phyloP scores from a whole-genome alignment of 2,888 invertebrate species.

The Calliopum simillimum region DNA sequence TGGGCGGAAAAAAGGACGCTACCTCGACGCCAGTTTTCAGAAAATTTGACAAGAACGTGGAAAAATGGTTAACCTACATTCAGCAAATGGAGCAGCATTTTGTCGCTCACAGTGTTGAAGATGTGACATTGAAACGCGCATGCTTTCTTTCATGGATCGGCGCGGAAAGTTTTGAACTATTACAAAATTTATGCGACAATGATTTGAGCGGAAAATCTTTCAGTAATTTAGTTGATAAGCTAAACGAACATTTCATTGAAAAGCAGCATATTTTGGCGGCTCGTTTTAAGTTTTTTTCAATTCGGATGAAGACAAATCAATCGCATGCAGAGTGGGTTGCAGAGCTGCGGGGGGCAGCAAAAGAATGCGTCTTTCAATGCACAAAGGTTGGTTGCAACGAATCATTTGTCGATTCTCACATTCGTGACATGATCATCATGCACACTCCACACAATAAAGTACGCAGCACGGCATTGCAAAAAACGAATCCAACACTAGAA shows the following conservation, averaged over 20 bases:
- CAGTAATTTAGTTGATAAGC: not conserved
- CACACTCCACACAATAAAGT: conserved; percentile 36
- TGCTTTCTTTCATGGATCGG: conserved; percentile 29
- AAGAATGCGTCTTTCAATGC: conserved; percentile 33
- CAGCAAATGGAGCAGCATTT: conserved; percentile 32
- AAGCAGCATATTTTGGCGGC: conserved; percentile 24
- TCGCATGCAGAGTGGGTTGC: conserved; percentile 30
- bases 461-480: conserved; percentile 23
- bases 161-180: conserved; percentile 23
- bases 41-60: conserved; percentile 10
- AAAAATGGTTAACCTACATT: conserved; percentile 28
- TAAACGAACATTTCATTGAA: conserved; percentile 18
- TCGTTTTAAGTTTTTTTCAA: conserved; percentile 29
- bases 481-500: not conserved
- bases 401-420: conserved; percentile 35
- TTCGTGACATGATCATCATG: conserved; percentile 34
- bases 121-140: conserved; percentile 18
- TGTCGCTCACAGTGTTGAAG: conserved; percentile 2
- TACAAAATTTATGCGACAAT: conserved; percentile 27
- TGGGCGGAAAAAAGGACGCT: too few species aligned
- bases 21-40: too few species aligned
- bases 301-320: conserved; percentile 29
- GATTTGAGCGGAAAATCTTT: conserved; percentile 22
- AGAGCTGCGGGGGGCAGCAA: conserved; percentile 38
- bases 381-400: conserved; percentile 10